Conservation (phyloP, 1,140 invertebrate genomes). For the Babylonia areolata region DNA sequence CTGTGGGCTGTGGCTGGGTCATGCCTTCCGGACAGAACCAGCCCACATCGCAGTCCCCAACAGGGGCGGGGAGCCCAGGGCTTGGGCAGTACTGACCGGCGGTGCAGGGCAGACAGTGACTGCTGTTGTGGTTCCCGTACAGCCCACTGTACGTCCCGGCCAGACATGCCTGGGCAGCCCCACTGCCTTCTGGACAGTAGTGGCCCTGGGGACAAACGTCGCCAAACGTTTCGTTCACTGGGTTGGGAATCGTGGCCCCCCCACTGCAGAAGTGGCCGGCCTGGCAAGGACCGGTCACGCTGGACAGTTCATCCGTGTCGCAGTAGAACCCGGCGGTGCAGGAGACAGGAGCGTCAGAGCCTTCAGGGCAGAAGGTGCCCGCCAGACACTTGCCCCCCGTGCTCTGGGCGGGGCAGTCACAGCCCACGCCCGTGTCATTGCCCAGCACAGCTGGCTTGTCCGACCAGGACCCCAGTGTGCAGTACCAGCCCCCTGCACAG, state of each 20-base stretch:
- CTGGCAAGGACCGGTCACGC: constrained; percentile 62
- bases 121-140: constrained; percentile 66
- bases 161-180: constrained; percentile 59
- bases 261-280: constrained; percentile 71
- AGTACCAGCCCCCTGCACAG: constrained; percentile 72
- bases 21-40: constrained; percentile 73
- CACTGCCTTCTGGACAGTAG: constrained; percentile 68
- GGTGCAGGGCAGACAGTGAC: constrained; percentile 70
- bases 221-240: constrained; percentile 69
- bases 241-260: constrained; percentile 63
- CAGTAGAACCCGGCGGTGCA: constrained; percentile 70
- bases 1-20: constrained; percentile 68
- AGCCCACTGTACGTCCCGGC: constrained; percentile 64
- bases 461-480: constrained; percentile 68
- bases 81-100: constrained; percentile 72
- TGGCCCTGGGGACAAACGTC: constrained; percentile 73
- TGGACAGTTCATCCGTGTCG: constrained; percentile 60
- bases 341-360: constrained; percentile 57
- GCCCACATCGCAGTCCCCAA: constrained; percentile 66
- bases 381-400: constrained; percentile 70
- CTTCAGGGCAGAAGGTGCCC: constrained; percentile 70
- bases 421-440: constrained; percentile 58
- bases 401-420: constrained; percentile 64
- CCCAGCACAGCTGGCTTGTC: constrained; percentile 61
- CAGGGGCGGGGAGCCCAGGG: constrained; percentile 61